Conservation (phyloP, 2,888 invertebrate genomes). For the Athalia cordata region DNA sequence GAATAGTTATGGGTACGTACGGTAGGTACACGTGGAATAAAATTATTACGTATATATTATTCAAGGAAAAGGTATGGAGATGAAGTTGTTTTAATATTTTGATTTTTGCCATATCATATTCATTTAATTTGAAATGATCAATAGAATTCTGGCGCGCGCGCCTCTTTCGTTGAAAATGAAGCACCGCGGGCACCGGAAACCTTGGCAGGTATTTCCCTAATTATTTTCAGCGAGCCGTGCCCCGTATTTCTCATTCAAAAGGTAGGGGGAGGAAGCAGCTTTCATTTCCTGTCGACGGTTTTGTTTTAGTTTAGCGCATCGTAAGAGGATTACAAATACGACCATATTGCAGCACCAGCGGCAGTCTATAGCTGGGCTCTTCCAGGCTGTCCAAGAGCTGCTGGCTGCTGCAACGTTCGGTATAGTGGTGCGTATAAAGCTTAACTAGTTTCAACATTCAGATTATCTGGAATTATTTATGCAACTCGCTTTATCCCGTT, state of each 20-base stretch:
- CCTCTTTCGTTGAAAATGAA: conserved; percentile 21
- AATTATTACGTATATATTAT: no score
- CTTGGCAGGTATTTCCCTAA: conserved; percentile 52
- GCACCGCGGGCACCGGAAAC: not conserved
- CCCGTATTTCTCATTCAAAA: conserved; percentile 37
- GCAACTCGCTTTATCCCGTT: conserved; percentile 24
- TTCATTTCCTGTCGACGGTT: conserved; percentile 35
- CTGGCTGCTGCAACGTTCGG: not conserved
- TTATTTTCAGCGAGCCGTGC: conserved; percentile 52
- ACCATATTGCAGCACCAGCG: conserved; percentile 24
- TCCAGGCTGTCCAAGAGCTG: conserved; percentile 17
- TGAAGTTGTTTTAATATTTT: conserved; percentile 9
- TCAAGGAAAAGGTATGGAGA: no score
- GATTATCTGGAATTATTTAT: conserved; percentile 40
- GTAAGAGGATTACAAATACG: conserved; percentile 51
- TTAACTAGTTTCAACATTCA: conserved; percentile 39
- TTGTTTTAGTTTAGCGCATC: conserved; percentile 47
- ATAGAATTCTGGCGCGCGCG: conserved; percentile 17
- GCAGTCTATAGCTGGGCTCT: no score
- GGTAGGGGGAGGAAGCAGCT: conserved; percentile 22
- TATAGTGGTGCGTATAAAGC: conserved; percentile 28
- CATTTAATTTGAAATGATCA: conserved; percentile 22
- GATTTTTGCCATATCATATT: conserved; percentile 23
- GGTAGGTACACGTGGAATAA: no score
- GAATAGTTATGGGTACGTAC: no score